Percentiles rank a stretch among this genome's conserved stretches.
Evolutionary conservation across 2,113 vertebrate genomes (phyloP).

Genomic region (Hypomesus transpacificus): DNA sequence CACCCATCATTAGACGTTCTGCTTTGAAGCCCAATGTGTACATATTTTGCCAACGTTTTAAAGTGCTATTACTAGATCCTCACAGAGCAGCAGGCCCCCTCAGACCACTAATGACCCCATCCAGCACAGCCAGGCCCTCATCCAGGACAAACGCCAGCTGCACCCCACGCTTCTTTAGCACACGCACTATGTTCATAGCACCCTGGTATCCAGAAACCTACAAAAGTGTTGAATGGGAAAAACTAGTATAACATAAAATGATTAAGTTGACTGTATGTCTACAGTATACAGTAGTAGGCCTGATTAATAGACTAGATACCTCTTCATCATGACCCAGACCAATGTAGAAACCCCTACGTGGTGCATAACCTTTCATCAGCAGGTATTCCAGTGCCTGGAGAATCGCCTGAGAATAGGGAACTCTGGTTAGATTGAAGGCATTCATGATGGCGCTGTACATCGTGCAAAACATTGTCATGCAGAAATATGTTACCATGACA

Average conservation of each 20-base stretch:
- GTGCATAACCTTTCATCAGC: slow-evolving; percentile 78
- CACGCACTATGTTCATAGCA: slow-evolving; percentile 74
- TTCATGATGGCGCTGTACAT: neutral
- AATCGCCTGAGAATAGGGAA: slow-evolving; percentile 73
- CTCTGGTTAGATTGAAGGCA: neutral
- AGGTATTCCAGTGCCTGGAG: slow-evolving; percentile 89
- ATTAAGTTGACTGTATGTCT: neutral
- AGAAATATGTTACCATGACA: slow-evolving; percentile 73
- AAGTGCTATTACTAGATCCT: slow-evolving; percentile 48
- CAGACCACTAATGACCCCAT: slow-evolving; percentile 73
- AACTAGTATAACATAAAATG: neutral
- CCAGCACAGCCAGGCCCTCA: slow-evolving; percentile 76
- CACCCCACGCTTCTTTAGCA: slow-evolving; percentile 76
- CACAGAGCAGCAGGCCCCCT: slow-evolving; percentile 84
- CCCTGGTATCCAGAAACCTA: slow-evolving; percentile 80
- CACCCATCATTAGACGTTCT: neutral
- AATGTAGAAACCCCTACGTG: slow-evolving; percentile 83
- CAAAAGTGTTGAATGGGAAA: neutral
- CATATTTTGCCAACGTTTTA: neutral
- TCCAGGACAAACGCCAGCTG: slow-evolving; percentile 84
- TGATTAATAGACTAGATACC: slow-evolving; percentile 59
- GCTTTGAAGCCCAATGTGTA: neutral
- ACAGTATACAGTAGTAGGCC: neutral
- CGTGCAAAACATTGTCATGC: neutral
- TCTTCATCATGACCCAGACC: slow-evolving; percentile 92